Percentiles rank a stretch among this genome's conserved stretches.
These are phyloP conservation scores for Choreutis nemorana DNA, from an alignment of 2,888 invertebrate species.

Conservation along the genomic window DNA sequence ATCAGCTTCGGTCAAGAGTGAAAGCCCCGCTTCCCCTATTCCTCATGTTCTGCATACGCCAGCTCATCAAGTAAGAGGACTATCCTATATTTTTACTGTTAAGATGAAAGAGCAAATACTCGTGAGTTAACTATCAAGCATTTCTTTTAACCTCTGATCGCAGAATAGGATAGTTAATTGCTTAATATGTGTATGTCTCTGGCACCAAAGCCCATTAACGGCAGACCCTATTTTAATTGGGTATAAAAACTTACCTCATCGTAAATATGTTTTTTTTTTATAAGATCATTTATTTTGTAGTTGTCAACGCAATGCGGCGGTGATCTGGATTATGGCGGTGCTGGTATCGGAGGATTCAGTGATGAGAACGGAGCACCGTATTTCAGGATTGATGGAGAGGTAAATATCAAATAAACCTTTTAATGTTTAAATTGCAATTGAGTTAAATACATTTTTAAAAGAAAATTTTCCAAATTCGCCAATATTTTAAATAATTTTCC, in stretches of 20 bases:
- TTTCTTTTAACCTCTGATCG: background rate
- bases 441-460: background rate
- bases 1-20: constrained; percentile 91
- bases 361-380: constrained; percentile 57
- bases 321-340: constrained; percentile 53
- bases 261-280: constrained; percentile 2
- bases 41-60: constrained; percentile 48
- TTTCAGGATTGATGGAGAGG: constrained; percentile 60
- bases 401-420: constrained; percentile 20
- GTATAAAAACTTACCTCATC: no score
- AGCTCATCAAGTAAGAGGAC: constrained; percentile 45
- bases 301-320: constrained; percentile 58
- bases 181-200: no score
- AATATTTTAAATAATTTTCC: no score
- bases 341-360: constrained; percentile 52
- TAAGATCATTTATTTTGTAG: constrained; percentile 18
- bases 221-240: no score
- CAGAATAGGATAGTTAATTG: background rate
- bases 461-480: no score
- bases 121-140: no score
- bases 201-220: no score
- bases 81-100: constrained; percentile 5
- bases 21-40: constrained; percentile 68
- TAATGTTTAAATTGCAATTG: background rate
- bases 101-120: no score